Base-by-base conservation (phyloP, 2,888 invertebrate species). In the Ophraella communa region DNA sequence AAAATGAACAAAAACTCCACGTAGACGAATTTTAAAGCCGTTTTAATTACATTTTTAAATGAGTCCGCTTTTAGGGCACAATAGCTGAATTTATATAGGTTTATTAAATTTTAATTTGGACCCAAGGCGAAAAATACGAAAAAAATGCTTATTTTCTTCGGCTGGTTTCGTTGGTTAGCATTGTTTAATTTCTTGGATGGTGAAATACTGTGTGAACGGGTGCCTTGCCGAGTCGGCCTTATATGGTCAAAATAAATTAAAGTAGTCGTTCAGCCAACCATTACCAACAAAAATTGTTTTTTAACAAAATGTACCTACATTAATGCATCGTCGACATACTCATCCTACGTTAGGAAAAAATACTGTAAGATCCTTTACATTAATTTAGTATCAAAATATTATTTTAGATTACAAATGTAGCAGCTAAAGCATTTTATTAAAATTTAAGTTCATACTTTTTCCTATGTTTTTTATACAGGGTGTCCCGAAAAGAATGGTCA, bases 31-130 rank as follows among this genome's bases (percentile, higher is more conserved):
- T 71, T 71, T 71, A 71, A 71, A 74, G 73, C 75, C 72, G 76
- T 79, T 80, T 80, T 80, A 80, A 81, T 80, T 80, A 79, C 78
- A 76, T 78, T 78, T 78, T 78, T 77, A 78, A 78, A 78, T 78
- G 77, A 78, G 78, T 75, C 71, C 71, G 73, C 73, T 72, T 75
- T 76, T 73, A 74, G 75, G 74, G 75, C 74, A 74, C 75, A 75
- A 74, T 75, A 75, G 71, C 76, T 77, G 81, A 80, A 81, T 81
- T 81, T 81, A 81, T 81, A 81, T 81, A 76, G 81, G 81, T 80
- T 81, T 81, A 81, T 81, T 81, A 81, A 75, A 81, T 81, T 81
- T 81, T 79, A 80, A 80, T 81, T 80, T 81, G 73, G 62, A 68
- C 69, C 71, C 65, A 71, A 65, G 71, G 68, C 71, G 66, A 69